These are phyloP conservation scores for Rhagonycha lutea DNA, from an alignment of 2,888 invertebrate genomes.

Conservation along the genomic window DNA sequence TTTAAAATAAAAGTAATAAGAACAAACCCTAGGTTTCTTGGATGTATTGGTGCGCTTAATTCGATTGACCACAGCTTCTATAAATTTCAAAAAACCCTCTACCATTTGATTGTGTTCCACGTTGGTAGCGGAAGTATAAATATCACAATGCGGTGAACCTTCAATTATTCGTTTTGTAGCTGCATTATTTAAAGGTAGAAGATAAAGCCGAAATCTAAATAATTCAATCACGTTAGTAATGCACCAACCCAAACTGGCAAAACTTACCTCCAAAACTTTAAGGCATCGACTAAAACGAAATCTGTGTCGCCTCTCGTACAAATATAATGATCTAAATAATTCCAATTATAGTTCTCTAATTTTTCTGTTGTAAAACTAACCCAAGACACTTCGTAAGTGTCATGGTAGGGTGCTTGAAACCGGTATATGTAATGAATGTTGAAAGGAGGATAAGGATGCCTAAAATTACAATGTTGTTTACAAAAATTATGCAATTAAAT, in stretches of 20 bases:
- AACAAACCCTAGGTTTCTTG: constrained; percentile 78
- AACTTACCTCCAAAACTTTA: constrained; percentile 54
- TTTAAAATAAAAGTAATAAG: neutral
- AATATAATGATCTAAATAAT: constrained; percentile 95
- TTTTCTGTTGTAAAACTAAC: constrained; percentile 94
- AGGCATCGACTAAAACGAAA: constrained; percentile 84
- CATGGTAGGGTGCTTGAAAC: constrained; percentile 90
- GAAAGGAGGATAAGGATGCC: constrained; percentile 92
- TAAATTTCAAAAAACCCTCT: constrained; percentile 79
- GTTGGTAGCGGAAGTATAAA: constrained; percentile 70
- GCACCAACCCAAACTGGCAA: neutral
- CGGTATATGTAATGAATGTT: constrained; percentile 90
- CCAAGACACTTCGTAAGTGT: constrained; percentile 92
- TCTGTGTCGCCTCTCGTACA: constrained; percentile 93
- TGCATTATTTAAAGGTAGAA: constrained; percentile 81
- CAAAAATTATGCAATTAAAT: neutral
- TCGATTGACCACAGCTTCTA: constrained; percentile 86
- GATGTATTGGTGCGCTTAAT: constrained; percentile 73
- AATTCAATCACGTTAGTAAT: constrained; percentile 10
- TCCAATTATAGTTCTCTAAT: constrained; percentile 96
- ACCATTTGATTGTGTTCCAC: constrained; percentile 68
- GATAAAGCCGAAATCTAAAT: constrained; percentile 80
- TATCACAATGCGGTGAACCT: constrained; percentile 77
- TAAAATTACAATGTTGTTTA: constrained; percentile 51
- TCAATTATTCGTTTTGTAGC: constrained; percentile 81